These are phyloP conservation scores for Ailurus styani DNA, from an alignment of 2,113 vertebrate species.

Conservation along the genomic window DNA sequence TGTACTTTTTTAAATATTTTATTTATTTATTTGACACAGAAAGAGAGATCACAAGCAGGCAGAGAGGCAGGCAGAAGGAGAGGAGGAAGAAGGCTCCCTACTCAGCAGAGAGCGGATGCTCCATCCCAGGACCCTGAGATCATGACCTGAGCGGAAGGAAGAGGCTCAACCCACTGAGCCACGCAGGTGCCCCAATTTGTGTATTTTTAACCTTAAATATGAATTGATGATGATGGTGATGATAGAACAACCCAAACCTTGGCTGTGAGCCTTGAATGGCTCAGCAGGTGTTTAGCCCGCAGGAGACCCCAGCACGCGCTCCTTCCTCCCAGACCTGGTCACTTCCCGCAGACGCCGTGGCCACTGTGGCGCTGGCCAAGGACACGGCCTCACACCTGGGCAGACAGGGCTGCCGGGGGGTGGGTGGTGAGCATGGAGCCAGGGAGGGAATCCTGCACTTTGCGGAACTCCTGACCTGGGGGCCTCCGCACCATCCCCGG, in stretches of 20 bases:
- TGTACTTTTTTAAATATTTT: no score
- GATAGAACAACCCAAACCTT: neutral
- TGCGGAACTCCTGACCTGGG: neutral
- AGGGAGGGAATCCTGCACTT: neutral
- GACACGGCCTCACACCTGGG: neutral
- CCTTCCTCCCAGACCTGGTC: rapidly evolving
- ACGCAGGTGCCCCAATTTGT: no score
- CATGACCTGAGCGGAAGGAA: no score
- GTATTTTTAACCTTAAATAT: neutral
- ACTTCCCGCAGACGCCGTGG: neutral
- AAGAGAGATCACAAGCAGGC: no score
- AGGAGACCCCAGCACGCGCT: neutral
- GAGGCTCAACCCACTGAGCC: no score
- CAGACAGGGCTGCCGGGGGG: neutral
- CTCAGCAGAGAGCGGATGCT: no score
- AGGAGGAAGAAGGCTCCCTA: no score
- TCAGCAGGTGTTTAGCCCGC: rapidly evolving
- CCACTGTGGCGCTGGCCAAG: rapidly evolving
- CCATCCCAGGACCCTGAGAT: no score
- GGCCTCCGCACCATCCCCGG: neutral
- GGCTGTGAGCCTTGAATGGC: neutral
- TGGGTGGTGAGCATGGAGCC: neutral
- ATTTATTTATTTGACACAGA: no score
- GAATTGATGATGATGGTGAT: neutral
- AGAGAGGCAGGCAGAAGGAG: no score